A percentile compares a stretch with the other conserved stretches of the same genome.
Conservation (phyloP, 2,888 invertebrate genomes). For the Mycalesis mineus region DNA sequence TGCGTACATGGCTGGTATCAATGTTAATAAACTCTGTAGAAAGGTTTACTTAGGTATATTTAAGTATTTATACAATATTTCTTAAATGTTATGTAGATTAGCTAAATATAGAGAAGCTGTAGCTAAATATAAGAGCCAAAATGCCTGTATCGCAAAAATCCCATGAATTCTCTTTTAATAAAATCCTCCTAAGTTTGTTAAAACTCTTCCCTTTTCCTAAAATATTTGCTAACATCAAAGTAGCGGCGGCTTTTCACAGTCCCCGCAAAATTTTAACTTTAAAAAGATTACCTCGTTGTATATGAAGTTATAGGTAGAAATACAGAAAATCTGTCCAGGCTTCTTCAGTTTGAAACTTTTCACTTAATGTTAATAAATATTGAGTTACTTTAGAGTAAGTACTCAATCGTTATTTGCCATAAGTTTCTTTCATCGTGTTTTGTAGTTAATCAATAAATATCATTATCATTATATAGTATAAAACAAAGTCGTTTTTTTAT, state of each 20-base stretch:
- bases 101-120: neutral
- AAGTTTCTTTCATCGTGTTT: too few relatives aligned
- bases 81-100: too few relatives aligned
- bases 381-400: too few relatives aligned
- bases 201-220: slow-evolving; percentile 3
- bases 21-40: too few relatives aligned
- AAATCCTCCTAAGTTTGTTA: slow-evolving; percentile 2
- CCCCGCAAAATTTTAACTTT: slow-evolving; percentile 3
- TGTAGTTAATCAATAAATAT: too few relatives aligned
- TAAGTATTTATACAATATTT: too few relatives aligned
- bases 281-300: slow-evolving; percentile 4
- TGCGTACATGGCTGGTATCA: too few relatives aligned
- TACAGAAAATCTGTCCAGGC: neutral
- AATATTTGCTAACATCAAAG: slow-evolving; percentile 10
- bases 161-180: slow-evolving; percentile 1
- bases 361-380: too few relatives aligned
- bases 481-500: too few relatives aligned
- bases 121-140: neutral
- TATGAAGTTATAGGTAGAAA: neutral
- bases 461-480: too few relatives aligned
- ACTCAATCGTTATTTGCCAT: too few relatives aligned
- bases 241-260: slow-evolving; percentile 1
- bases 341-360: neutral
- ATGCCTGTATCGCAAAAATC: neutral
- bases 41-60: too few relatives aligned